Base-by-base conservation (phyloP, 1,140 invertebrate genomes). In the Idris sp. region DNA sequence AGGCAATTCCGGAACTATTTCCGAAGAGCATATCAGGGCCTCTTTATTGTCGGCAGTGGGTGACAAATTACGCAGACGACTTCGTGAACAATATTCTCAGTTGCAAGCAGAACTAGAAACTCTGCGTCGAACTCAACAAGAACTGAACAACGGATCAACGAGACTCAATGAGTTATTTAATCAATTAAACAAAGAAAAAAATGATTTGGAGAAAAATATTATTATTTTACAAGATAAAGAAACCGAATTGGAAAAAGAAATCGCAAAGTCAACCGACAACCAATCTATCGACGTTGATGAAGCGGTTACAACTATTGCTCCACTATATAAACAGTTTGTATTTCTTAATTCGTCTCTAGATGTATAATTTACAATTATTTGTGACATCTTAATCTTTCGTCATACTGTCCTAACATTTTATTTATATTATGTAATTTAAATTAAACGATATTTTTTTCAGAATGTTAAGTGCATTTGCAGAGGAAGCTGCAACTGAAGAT, bases 401-500 rank as follows among this genome's bases (percentile, higher is more conserved):
- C n/a, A n/a, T n/a, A n/a, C n/a, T n/a, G n/a, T n/a, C n/a, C n/a
- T n/a, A n/a, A n/a, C n/a, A n/a, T n/a, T n/a, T n/a, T n/a, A n/a
- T n/a, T n/a, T n/a, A n/a, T n/a, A n/a, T n/a, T n/a, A n/a, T n/a
- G n/a, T n/a, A n/a, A n/a, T 35, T 33, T 19, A 13, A 26, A 41
- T 11, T 10, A 40, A 40, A 19, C 14, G n/a, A n/a, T n/a, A n/a
- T n/a, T n/a, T n/a, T n/a, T 72, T 87, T 79, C 76, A 96, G 94
- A 83, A 92, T 99, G 81, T 86, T 99, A 19, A 96, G 96, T 88
- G 92, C 96, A 22, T 99, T 96, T 91, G 96, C 97, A 41, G 97
- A 99, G 88, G 98, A 99, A 89, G 96, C 97, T 77, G 97, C 98
- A 7, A 93, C 96, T 40, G 98, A 99, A 89, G 98, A 99, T 91